These are phyloP conservation scores for Gymnoscopelus microlampas DNA, from an alignment of 2,797 vertebrate species.

Conservation along the genomic window DNA sequence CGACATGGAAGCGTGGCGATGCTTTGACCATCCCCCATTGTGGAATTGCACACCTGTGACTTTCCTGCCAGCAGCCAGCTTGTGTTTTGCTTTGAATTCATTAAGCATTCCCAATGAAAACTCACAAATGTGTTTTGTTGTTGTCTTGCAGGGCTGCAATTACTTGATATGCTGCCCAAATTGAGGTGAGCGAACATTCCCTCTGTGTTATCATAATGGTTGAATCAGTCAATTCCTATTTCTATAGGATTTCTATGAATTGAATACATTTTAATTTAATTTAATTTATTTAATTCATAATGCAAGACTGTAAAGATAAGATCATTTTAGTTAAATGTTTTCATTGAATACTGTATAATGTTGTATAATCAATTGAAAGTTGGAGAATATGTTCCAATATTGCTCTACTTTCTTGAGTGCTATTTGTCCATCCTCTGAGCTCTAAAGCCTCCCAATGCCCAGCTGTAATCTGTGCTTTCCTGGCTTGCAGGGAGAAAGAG, in stretches of 20 bases:
- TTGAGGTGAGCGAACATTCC: conserved; percentile 84
- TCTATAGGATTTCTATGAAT: background rate
- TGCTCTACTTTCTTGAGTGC: fast-evolving
- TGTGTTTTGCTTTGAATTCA: background rate
- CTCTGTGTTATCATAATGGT: conserved; percentile 21
- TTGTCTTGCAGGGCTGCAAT: conserved; percentile 88
- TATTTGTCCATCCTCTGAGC: conserved; percentile 21
- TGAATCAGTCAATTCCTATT: background rate
- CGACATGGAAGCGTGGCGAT: no score
- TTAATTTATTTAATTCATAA: no score
- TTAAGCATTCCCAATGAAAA: no score
- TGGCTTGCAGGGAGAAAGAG: conserved; percentile 86
- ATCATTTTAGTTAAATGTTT: no score
- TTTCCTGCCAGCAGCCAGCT: conserved; percentile 24
- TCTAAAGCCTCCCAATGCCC: background rate
- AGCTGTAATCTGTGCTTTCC: conserved; percentile 17
- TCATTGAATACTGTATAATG: no score
- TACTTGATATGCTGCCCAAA: conserved; percentile 91
- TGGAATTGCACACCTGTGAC: conserved; percentile 73
- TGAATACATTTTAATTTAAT: no score
- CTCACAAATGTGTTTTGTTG: no score
- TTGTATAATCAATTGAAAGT: no score
- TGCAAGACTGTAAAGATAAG: no score
- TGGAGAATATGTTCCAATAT: no score
- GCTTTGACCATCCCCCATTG: conserved; percentile 60